Evolutionary conservation across 2,797 vertebrate species (phyloP).

Genomic region (Enteromius unitaeniatus): DNA sequence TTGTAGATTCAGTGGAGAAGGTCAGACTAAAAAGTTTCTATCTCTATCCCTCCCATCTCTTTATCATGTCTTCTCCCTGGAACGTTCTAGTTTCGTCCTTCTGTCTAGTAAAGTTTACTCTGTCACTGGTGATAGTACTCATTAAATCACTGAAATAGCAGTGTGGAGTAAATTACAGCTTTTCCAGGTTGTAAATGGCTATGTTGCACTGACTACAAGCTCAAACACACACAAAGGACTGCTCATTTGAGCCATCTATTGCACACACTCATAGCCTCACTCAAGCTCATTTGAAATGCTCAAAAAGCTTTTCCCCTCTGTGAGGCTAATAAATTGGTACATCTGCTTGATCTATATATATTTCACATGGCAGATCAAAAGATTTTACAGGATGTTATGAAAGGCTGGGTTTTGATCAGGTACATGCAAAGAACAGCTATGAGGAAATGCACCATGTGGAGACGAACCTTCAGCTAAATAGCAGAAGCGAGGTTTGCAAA

Average conservation of each 20-base stretch:
- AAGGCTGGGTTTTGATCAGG: constrained; percentile 29
- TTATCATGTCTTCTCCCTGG: constrained; percentile 22
- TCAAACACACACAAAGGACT: constrained; percentile 26
- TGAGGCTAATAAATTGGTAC: constrained; percentile 38
- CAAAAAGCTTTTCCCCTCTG: constrained; percentile 38
- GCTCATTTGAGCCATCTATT: constrained; percentile 42
- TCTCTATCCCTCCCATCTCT: constrained; percentile 12
- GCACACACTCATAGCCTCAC: constrained; percentile 1
- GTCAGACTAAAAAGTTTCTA: background rate
- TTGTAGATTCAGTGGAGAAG: background rate
- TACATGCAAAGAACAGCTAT: constrained; percentile 17
- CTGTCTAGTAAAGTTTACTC: constrained; percentile 51
- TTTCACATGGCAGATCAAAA: constrained; percentile 32
- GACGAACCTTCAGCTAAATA: background rate
- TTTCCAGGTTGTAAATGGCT: constrained; percentile 42
- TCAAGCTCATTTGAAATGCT: constrained; percentile 42
- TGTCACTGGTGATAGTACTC: constrained; percentile 48
- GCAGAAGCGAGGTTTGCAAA: background rate
- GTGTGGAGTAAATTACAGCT: constrained; percentile 52
- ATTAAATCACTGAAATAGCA: constrained; percentile 55
- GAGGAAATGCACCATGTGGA: background rate
- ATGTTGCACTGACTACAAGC: constrained; percentile 29
- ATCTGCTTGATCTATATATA: constrained; percentile 36
- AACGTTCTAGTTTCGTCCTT: constrained; percentile 25
- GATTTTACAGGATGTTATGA: constrained; percentile 36